Evolutionary conservation across 2,113 vertebrate species (phyloP).

Genomic region (Ptychochromis oligacanthus): DNA sequence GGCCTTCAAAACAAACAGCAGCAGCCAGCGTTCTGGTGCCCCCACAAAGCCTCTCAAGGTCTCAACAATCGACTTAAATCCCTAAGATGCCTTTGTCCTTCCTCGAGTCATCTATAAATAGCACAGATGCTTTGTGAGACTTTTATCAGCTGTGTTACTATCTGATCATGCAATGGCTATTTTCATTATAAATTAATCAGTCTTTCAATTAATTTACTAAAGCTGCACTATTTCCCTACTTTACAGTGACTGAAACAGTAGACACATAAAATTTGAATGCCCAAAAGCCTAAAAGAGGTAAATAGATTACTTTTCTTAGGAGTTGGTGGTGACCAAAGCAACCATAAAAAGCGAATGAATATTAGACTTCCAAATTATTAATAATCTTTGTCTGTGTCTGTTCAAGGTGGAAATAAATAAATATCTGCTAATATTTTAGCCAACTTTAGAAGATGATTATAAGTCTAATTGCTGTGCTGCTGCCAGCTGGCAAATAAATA

Average conservation of each 20-base stretch:
- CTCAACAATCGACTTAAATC: constrained; percentile 2
- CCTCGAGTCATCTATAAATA: not conserved
- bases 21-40: constrained; percentile 13
- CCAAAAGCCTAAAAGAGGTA: not conserved
- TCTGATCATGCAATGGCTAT: not conserved
- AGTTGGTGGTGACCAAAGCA: not conserved
- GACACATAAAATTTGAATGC: not conserved
- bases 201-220: not conserved
- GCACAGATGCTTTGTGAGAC: not conserved
- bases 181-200: not conserved
- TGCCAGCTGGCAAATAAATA: not conserved
- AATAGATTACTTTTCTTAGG: not conserved
- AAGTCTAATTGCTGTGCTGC: not conserved
- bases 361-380: not conserved
- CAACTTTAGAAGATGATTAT: not conserved
- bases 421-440: not conserved
- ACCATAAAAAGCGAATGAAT: not conserved
- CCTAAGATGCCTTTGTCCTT: constrained; percentile 22
- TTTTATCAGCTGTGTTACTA: not conserved
- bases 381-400: not conserved
- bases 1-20: constrained; percentile 41
- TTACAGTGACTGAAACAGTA: not conserved
- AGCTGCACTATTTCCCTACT: not conserved
- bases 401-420: not conserved
- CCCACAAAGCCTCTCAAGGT: not conserved